A percentile compares a stretch with the other conserved stretches of the same genome.
phyloP scores from a whole-genome alignment of 2,888 invertebrate species.

The Erebia aethiops region DNA sequence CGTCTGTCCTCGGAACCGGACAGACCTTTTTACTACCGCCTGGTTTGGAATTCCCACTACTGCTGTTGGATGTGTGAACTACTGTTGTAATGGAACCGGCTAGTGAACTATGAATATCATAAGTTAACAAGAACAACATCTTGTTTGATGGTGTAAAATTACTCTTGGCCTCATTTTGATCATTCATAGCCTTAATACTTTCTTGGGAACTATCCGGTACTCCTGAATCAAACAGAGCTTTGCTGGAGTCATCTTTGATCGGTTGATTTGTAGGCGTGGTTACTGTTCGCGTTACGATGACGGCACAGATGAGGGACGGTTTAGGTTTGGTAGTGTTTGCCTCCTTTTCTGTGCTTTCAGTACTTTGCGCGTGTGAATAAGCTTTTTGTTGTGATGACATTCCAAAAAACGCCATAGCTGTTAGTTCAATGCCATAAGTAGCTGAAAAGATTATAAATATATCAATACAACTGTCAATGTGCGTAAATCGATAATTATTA shows the following conservation, averaged over 20 bases:
- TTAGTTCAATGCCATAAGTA: constrained; percentile 70
- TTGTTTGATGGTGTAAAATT: constrained; percentile 64
- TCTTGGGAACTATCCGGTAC: constrained; percentile 62
- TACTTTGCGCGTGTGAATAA: constrained; percentile 62
- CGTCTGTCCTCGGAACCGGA: constrained; percentile 65
- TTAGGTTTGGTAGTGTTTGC: constrained; percentile 61
- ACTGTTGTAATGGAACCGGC: constrained; percentile 75
- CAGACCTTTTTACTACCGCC: constrained; percentile 80
- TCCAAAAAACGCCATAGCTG: constrained; percentile 76
- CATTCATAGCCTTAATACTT: constrained; percentile 89
- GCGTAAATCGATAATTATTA: not conserved
- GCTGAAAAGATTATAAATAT: constrained; percentile 51
- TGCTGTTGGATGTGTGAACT: constrained; percentile 71
- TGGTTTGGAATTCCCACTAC: constrained; percentile 73
- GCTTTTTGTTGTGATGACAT: constrained; percentile 67
- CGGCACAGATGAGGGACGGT: constrained; percentile 72
- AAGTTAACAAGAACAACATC: constrained; percentile 85
- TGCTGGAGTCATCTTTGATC: constrained; percentile 69
- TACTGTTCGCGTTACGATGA: constrained; percentile 65
- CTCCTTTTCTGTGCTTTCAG: constrained; percentile 66
- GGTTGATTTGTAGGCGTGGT: constrained; percentile 59
- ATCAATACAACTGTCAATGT: not conserved
- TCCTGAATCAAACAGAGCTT: constrained; percentile 72
- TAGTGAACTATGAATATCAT: constrained; percentile 86
- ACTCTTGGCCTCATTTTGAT: constrained; percentile 87